phyloP scores from a whole-genome alignment of 2,888 invertebrate species.

The Antheraea assamensis region DNA sequence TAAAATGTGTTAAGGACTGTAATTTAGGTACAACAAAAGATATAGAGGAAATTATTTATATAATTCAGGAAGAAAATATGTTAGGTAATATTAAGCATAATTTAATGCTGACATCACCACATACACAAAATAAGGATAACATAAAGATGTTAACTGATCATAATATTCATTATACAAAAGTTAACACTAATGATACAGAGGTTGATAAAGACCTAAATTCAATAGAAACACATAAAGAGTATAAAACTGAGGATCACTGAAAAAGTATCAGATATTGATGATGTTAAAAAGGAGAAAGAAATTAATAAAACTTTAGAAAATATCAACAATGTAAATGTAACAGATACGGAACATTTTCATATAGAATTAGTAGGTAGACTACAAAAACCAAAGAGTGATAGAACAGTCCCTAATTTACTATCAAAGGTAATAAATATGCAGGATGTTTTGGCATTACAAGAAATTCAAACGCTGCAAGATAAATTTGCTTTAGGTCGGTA shows the following conservation, averaged over 20 bases:
- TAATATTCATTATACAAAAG: neutral
- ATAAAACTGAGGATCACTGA: neutral
- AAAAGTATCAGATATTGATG: neutral
- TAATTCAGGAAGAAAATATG: conserved; percentile 50
- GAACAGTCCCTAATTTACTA: conserved; percentile 85
- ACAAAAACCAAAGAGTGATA: conserved; percentile 33
- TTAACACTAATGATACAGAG: neutral
- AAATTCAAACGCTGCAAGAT: conserved; percentile 83
- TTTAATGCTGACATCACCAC: conserved; percentile 29
- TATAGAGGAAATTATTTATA: conserved; percentile 76
- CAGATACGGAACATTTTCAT: conserved; percentile 24
- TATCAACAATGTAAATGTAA: neutral
- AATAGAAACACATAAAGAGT: conserved; percentile 1
- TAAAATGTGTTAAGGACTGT: conserved; percentile 91
- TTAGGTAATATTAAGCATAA: conserved; percentile 25
- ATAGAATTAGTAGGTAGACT: conserved; percentile 42
- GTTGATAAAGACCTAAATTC: neutral
- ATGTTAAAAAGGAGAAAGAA: neutral
- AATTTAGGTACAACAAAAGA: conserved; percentile 86
- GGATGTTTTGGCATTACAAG: conserved; percentile 81
- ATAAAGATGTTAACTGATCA: conserved; percentile 20
- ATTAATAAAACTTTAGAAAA: neutral
- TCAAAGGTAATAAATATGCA: conserved; percentile 83
- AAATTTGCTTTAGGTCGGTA: conserved; percentile 90
- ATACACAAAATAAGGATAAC: neutral